phyloP scores from a whole-genome alignment of 2,888 invertebrate genomes.

The Agrotis exclamationis region DNA sequence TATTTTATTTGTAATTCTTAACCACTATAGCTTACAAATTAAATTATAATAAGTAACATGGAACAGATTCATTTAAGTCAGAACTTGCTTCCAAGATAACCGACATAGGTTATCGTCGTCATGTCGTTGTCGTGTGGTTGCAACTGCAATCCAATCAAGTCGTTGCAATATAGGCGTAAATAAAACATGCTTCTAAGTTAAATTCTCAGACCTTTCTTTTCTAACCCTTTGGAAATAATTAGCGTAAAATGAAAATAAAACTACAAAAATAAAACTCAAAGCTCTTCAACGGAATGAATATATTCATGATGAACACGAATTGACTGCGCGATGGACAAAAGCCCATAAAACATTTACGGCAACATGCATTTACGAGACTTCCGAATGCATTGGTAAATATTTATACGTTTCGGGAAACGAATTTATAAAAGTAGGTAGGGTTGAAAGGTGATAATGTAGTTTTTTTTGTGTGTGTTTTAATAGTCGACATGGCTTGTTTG shows the following conservation, averaged over 20 bases:
- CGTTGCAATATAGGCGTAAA: too few relatives aligned
- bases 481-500: not conserved
- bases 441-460: slow-evolving; percentile 13
- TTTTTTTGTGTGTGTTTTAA: not conserved
- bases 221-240: too few relatives aligned
- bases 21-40: not conserved
- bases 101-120: too few relatives aligned
- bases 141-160: too few relatives aligned
- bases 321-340: slow-evolving; percentile 68
- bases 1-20: slow-evolving; percentile 44
- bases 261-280: slow-evolving; percentile 5
- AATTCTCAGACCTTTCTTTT: too few relatives aligned
- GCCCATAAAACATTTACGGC: slow-evolving; percentile 75
- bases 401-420: slow-evolving; percentile 67
- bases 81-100: not conserved
- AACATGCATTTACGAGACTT: slow-evolving; percentile 76
- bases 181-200: too few relatives aligned
- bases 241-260: too few relatives aligned
- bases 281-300: slow-evolving; percentile 42
- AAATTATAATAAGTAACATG: not conserved
- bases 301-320: slow-evolving; percentile 64
- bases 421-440: slow-evolving; percentile 36
- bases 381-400: slow-evolving; percentile 76
- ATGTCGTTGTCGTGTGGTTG: too few relatives aligned
- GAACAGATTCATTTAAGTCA: not conserved